A percentile compares a stretch with the other conserved stretches of the same genome.
phyloP scores from a whole-genome alignment of 1,140 invertebrate genomes.

The Temnothorax nylanderi region DNA sequence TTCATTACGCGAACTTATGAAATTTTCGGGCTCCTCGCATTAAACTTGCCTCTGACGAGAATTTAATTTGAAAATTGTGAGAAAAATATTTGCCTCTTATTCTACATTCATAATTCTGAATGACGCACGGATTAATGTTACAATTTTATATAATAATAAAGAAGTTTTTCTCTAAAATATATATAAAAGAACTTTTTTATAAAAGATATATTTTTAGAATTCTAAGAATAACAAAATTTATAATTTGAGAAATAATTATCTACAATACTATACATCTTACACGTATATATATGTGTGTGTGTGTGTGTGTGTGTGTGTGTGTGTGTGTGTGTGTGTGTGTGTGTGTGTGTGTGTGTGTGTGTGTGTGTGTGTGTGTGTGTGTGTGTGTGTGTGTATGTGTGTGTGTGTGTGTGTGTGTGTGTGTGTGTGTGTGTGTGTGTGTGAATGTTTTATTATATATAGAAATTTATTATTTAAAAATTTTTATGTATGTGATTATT shows the following conservation, averaged over 20 bases:
- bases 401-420: too few species aligned
- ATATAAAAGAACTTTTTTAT: background rate
- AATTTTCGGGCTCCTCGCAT: background rate
- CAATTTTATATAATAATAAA: background rate
- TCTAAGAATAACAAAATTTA: background rate
- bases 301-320: too few species aligned
- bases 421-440: background rate
- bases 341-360: too few species aligned
- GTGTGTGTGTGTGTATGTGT: too few species aligned
- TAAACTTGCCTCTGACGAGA: background rate
- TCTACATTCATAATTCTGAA: background rate
- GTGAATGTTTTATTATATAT: background rate
- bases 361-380: too few species aligned
- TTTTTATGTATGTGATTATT: background rate
- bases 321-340: too few species aligned
- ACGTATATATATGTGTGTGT: too few species aligned
- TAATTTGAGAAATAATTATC: background rate
- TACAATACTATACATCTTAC: background rate
- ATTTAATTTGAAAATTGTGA: conserved; percentile 11
- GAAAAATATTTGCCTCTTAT: conserved; percentile 4
- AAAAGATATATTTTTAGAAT: background rate
- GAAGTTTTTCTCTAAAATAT: background rate
- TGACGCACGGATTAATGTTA: background rate
- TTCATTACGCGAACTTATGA: conserved; percentile 27
- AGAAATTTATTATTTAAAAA: background rate